Evolutionary conservation across 1,140 invertebrate species (phyloP).

Genomic region (Brachionus koreanus): DNA sequence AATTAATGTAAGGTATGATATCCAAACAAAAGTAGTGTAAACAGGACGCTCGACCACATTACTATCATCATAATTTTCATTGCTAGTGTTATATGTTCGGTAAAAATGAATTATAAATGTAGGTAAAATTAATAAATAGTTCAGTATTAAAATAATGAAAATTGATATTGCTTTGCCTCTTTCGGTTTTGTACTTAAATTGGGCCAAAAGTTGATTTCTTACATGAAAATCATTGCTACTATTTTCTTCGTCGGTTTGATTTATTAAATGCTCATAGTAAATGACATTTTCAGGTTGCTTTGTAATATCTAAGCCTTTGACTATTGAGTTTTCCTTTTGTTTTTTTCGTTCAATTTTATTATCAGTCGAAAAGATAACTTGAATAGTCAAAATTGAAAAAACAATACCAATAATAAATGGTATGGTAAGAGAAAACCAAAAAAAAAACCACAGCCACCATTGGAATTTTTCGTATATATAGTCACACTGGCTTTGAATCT

Average conservation of each 20-base stretch:
- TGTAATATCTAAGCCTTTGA: slow-evolving; percentile 31
- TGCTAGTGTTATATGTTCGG: background rate
- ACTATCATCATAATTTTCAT: slow-evolving; percentile 5
- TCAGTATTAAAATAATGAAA: slow-evolving; percentile 15
- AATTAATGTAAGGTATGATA: slow-evolving; percentile 1
- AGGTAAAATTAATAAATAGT: slow-evolving; percentile 23
- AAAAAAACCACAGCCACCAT: slow-evolving; percentile 42
- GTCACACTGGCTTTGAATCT: slow-evolving; percentile 28
- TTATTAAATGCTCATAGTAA: slow-evolving; percentile 23
- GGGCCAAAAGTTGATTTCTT: slow-evolving; percentile 34
- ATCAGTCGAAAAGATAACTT: background rate
- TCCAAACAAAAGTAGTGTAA: slow-evolving; percentile 40
- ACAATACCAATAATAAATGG: slow-evolving; percentile 15
- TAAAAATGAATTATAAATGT: slow-evolving; percentile 41
- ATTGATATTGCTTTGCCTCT: slow-evolving; percentile 5
- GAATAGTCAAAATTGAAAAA: slow-evolving; percentile 2
- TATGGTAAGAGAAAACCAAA: background rate
- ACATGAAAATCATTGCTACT: slow-evolving; percentile 21
- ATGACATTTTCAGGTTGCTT: background rate
- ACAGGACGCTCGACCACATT: background rate
- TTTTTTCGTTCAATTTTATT: background rate
- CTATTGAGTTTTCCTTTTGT: background rate
- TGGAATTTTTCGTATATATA: slow-evolving; percentile 38
- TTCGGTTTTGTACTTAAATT: slow-evolving; percentile 14
- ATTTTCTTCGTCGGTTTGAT: background rate